Conservation (phyloP, 2,888 invertebrate genomes). For the Lordiphosa andalusiaca region DNA sequence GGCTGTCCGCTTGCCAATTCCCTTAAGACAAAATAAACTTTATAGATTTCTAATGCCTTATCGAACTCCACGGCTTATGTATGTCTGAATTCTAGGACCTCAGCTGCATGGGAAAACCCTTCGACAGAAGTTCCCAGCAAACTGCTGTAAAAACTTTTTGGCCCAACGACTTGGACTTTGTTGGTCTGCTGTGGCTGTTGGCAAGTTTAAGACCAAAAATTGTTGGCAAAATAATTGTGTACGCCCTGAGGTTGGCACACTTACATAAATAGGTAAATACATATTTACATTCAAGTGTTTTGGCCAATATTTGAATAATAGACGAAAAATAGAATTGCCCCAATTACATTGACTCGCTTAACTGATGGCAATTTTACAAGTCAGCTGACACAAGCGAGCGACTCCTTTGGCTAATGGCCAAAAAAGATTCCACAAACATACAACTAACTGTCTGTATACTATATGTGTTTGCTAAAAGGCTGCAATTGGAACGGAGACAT, state of each 20-base stretch:
- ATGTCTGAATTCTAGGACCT: constrained; percentile 15
- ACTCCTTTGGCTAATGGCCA: constrained; percentile 61
- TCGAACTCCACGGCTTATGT: constrained; percentile 23
- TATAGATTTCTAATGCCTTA: constrained; percentile 57
- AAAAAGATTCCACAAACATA: constrained; percentile 13
- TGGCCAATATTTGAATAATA: constrained; percentile 49
- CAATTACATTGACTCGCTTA: constrained; percentile 58
- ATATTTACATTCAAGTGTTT: constrained; percentile 10
- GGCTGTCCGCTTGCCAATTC: constrained; percentile 12
- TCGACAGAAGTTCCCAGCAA: constrained; percentile 53
- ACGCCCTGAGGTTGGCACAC: constrained; percentile 55
- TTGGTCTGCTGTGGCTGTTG: constrained; percentile 41
- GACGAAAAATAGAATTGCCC: constrained; percentile 51
- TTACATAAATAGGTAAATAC: constrained; percentile 9
- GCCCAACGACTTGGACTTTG: constrained; percentile 43
- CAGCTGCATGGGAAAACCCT: constrained; percentile 47
- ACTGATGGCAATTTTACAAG: constrained; percentile 63
- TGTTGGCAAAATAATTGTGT: constrained; percentile 70
- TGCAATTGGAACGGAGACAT: too few relatives aligned
- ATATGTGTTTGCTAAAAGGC: too few relatives aligned
- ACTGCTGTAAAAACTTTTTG: constrained; percentile 44
- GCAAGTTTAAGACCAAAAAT: constrained; percentile 48
- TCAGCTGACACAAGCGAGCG: constrained; percentile 48
- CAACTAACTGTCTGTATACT: too few relatives aligned
- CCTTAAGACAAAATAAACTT: constrained; percentile 52